Conservation (phyloP, 2,113 vertebrate species). For the Propithecus coquereli region DNA sequence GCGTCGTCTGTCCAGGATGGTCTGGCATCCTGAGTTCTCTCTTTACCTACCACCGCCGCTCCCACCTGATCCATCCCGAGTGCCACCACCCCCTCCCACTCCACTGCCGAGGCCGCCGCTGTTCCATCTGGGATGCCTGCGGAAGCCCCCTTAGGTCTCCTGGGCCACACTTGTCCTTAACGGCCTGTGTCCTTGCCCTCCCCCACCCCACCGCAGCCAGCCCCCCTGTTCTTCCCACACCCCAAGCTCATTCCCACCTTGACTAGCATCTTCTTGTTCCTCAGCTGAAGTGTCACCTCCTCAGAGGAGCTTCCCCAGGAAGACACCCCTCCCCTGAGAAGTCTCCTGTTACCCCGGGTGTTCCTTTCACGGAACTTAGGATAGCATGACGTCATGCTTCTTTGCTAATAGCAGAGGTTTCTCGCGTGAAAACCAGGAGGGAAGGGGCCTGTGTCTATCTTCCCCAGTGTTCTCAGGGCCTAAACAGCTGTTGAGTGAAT, state of each 20-base stretch:
- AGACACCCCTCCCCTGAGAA: not conserved
- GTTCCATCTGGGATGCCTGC: not conserved
- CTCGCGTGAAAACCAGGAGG: not conserved
- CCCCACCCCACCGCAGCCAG: rapidly evolving
- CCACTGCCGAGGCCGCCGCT: not conserved
- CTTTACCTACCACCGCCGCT: too few species aligned
- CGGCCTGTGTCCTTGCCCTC: not conserved
- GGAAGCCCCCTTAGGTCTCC: not conserved
- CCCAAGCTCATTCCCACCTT: not conserved
- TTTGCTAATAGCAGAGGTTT: not conserved
- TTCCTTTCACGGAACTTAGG: not conserved
- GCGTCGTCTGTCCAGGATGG: rapidly evolving
- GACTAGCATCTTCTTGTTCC: not conserved
- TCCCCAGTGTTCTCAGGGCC: not conserved
- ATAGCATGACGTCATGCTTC: not conserved
- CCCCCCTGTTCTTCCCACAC: not conserved
- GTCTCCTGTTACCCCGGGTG: not conserved
- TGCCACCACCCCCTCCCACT: not conserved
- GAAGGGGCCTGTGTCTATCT: not conserved
- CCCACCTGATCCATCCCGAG: not conserved
- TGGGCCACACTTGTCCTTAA: not conserved
- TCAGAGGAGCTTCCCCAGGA: not conserved
- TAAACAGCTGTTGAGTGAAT: not conserved
- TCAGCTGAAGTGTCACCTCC: not conserved
- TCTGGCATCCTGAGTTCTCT: not conserved